Evolutionary conservation across 2,888 invertebrate species (phyloP), one percentile per base, ranked within the genome.

Genomic region (Aporophyla nigra): DNA sequence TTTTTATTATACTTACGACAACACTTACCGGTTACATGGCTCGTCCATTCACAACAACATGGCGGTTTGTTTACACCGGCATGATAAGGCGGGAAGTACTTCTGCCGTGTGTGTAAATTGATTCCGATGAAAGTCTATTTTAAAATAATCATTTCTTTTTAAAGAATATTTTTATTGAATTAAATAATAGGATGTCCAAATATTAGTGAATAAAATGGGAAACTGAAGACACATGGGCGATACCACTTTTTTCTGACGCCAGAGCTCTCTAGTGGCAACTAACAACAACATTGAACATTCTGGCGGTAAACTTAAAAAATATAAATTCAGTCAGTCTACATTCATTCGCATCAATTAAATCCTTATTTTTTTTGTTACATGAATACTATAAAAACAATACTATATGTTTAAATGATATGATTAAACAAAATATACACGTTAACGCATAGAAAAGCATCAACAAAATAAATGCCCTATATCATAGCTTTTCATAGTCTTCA

Each of bases 11-110:
- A 91, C 90, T 93, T 90, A 91, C 91, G 71, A 76, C 4, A 61
- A 63, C 70, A 92, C 92, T 93, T 92, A 94, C 93, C 90, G 87
- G 86, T 89, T 88, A 80, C 89, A 89, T 87, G 90, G 90, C 89
- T 92, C 90, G 89, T 91, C 90, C 90, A 92, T 91, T 93, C 91
- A 92, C 91, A 92, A 94, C 96, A 97, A 97, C 94, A 96, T 97
- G 97, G 96, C 96, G 95, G 95, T 97, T 97, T 97, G 97, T 97
- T 97, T 97, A 97, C 97, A 97, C 97, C 97, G 97, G 97, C 96
- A 95, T 94, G 95, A 95, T 93, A 94, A 95, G 95, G 95, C 96
- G 96, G 95, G 95, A 96, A 96, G 93, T 91, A 92, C 87, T 95
- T 93, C 83, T 87, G 80, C 71, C 80, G 90, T 84, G 91, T 91